phyloP scores from a whole-genome alignment of 1,140 invertebrate species.

The Berghia stephanieae region DNA sequence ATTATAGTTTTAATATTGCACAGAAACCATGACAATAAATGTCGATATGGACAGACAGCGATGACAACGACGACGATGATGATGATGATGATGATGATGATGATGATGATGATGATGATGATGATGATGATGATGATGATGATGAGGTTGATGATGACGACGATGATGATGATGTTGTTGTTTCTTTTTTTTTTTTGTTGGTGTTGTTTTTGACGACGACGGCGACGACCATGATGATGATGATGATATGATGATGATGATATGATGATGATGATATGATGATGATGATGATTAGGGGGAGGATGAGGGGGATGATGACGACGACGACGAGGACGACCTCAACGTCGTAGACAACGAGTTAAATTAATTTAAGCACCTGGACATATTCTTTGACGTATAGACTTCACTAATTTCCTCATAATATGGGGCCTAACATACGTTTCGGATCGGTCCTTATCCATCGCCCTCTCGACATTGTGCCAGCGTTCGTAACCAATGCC shows the following conservation, averaged over 20 bases:
- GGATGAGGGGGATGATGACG: neutral
- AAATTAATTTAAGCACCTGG: too few species aligned
- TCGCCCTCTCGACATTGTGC: constrained; percentile 47
- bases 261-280: neutral
- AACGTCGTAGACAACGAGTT: too few species aligned
- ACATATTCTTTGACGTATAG: constrained; percentile 36
- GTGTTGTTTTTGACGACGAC: too few species aligned
- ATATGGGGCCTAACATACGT: constrained; percentile 45
- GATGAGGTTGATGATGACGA: neutral
- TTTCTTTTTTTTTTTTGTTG: too few species aligned
- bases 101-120: neutral
- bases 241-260: neutral
- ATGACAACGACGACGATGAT: too few species aligned
- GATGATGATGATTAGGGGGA: neutral
- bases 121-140: neutral
- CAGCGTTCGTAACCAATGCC: constrained; percentile 54
- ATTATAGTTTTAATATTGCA: neutral
- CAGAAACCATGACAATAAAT: neutral
- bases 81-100: neutral
- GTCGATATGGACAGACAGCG: neutral
- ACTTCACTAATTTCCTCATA: constrained; percentile 28
- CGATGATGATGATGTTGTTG: neutral
- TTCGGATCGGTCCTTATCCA: constrained; percentile 45
- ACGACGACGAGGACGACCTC: neutral
- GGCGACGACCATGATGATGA: neutral